Conservation (phyloP, 2,888 invertebrate species). For the Machimus rusticus region DNA sequence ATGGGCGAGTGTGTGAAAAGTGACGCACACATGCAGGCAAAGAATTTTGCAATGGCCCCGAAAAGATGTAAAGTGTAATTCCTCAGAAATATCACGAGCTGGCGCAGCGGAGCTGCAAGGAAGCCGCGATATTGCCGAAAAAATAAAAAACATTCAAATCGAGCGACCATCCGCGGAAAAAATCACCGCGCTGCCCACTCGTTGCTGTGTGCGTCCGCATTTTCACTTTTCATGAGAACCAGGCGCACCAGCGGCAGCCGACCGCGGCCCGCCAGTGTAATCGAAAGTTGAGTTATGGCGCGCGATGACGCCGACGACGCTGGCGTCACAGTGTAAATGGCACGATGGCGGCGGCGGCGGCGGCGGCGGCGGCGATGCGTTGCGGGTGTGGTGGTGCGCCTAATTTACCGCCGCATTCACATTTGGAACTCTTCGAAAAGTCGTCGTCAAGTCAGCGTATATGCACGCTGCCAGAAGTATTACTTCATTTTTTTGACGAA, state of each 20-base stretch:
- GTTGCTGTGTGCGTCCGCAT: neutral
- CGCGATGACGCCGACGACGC: neutral
- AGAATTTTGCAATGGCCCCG: constrained; percentile 21
- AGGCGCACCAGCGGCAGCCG: neutral
- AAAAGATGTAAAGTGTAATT: constrained; percentile 32
- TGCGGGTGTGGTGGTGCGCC: neutral
- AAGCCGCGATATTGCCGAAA: neutral
- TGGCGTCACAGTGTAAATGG: neutral
- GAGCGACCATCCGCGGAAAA: neutral
- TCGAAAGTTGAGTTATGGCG: constrained; percentile 24
- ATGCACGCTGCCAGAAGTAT: constrained; percentile 19
- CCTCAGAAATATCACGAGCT: neutral
- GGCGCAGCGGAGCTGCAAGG: neutral
- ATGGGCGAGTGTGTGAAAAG: neutral
- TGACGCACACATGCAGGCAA: neutral
- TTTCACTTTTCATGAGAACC: constrained; percentile 36
- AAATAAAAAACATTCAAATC: neutral
- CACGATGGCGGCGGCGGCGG: neutral
- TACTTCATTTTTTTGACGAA: constrained; percentile 46
- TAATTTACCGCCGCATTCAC: constrained; percentile 5
- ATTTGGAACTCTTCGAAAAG: constrained; percentile 27
- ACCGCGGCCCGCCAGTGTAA: neutral
- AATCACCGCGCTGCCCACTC: neutral
- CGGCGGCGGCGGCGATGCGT: neutral
- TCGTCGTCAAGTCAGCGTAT: neutral